Base-by-base conservation (phyloP, 2,888 invertebrate genomes). In the Agrypnus murinus region DNA sequence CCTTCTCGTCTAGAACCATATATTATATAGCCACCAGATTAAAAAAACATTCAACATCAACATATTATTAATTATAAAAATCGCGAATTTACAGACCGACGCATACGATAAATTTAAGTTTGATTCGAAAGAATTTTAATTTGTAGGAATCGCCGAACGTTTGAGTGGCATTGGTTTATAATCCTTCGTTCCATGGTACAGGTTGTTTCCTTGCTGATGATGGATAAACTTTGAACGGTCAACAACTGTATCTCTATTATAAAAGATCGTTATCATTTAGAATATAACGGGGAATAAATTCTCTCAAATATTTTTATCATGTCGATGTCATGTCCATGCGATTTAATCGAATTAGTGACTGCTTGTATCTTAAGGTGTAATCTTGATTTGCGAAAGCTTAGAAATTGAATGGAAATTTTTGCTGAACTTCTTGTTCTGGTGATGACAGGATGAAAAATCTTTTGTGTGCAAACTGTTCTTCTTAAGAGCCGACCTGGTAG, bases 201-300 rank as follows among this genome's bases (percentile, higher is more conserved):
- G 25, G 25, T 25, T 25, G 25, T 5, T n/a, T n/a, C n/a, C n/a
- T n/a, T n/a, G n/a, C n/a, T n/a, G n/a, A n/a, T n/a, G n/a, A n/a
- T 60, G 43, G 12, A 25, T 40, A 60, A 19, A 60, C 43, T 60
- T 48, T 53, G 55, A 65, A 57, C 65, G 65, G 65, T 65, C 65
- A 65, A 65, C 65, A 65, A 65, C 65, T 65, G 65, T 65, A 65
- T 57, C 65, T 65, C 25, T 25, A 25, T 25, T 25, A 25, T 25
- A 5, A 25, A 25, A 65, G 65, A 65, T 65, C 32, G 31, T 45
- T 65, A 65, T 65, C 65, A 25, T 5, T 25, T 45, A 40, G 48
- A 36, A 55, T n/a, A n/a, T 65, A 65, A 65, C 65, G 65, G 65
- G 55, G 45, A 43, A 40, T 10, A 32, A 65, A 65, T 65, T 65